Base-by-base conservation (phyloP, 2,888 invertebrate species). In the Dioctria linearis region DNA sequence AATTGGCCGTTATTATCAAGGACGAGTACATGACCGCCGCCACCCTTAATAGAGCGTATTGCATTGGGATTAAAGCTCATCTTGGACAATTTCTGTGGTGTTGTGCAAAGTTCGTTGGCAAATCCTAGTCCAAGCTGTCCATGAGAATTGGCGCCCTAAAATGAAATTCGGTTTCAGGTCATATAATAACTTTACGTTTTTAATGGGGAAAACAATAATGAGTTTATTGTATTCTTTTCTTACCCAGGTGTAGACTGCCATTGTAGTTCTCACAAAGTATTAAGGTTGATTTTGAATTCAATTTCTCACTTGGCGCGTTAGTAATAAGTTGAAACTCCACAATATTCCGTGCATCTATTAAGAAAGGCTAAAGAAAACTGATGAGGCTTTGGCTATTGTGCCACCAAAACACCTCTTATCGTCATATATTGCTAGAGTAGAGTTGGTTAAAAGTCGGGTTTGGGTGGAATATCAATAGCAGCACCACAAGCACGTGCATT, bases 141-240 rank as follows among this genome's bases (percentile, higher is more conserved):
- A 86, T 95, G 94, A 83, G 95, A 95, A 89, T 96, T 96, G 80
- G 95, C 95, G 85, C 95, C 95, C 95, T 95, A 87, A 83, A 89
- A 82, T 75, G 25, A 65, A 43, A 67, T 46, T 46, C 5, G 49
- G 9, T 25, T 25, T 25, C 25, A 25, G 25, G 25, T 25, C 25
- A 25, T 25, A 25, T 25, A 46, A 46, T 1, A 9, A 6, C 49
- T 5, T 46, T 46, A 46, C 6, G 9, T 46, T 6, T 46, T 46
- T 6, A 6, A 9, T 46, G 9, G 49, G 9, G 5, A 9, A 46
- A 46, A 46, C 6, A 6, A 6, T 9, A 9, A 6, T 6, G 9
- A 5, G 49, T 46, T 46, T 6, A 46, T 9, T 46, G 49, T 46
- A 9, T 9, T 6, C 46, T 8, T 46, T 4, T 8, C 49, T 46